These are phyloP conservation scores for Bufo bufo DNA, from an alignment of 2,113 vertebrate species.

Conservation along the genomic window DNA sequence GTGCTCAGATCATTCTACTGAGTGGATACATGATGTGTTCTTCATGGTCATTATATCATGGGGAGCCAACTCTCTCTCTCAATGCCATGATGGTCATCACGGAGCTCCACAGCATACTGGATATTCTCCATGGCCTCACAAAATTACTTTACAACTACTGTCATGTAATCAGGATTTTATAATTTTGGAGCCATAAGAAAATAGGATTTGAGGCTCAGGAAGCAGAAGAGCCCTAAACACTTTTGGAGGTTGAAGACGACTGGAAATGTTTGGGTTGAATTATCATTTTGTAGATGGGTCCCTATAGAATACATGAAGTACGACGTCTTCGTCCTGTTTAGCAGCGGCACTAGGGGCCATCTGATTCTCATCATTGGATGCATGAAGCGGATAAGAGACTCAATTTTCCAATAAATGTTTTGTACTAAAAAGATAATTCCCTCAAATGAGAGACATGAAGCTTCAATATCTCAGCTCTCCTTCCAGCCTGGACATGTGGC, in stretches of 20 bases:
- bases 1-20: too few species aligned
- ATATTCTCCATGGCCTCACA: neutral
- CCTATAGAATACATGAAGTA: neutral
- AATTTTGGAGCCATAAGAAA: neutral
- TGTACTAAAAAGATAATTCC: conserved; percentile 9
- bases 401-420: conserved; percentile 17
- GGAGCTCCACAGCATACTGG: neutral
- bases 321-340: neutral
- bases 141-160: neutral
- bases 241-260: neutral
- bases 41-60: neutral
- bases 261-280: neutral
- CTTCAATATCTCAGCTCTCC: neutral
- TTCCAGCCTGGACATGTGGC: neutral
- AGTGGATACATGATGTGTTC: neutral
- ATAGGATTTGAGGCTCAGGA: neutral
- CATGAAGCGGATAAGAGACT: neutral
- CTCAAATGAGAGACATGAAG: neutral
- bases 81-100: too few species aligned
- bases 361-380: neutral
- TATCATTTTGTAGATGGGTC: neutral
- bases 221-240: neutral
- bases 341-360: neutral
- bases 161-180: too few species aligned
- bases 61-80: too few species aligned